phyloP scores from a whole-genome alignment of 1,140 invertebrate genomes.

The Galleria mellonella region DNA sequence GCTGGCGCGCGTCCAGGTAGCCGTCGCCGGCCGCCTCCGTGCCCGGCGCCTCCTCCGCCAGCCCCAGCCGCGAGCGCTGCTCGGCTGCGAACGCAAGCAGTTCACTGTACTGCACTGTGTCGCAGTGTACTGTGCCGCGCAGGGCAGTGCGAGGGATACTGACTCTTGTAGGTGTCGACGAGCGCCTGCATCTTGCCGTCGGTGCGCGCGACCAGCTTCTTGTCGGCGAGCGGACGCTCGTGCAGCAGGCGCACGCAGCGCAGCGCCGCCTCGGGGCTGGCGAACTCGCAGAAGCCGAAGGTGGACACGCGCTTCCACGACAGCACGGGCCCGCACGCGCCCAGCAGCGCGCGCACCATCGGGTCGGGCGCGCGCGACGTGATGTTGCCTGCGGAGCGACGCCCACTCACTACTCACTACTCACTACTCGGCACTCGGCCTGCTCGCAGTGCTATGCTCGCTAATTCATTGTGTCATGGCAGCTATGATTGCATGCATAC shows the following conservation, averaged over 20 bases:
- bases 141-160: constrained; percentile 17
- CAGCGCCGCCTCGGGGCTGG: constrained; percentile 95
- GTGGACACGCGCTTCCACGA: constrained; percentile 99
- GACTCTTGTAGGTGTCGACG: constrained; percentile 94
- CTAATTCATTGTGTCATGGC: too few species aligned
- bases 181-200: constrained; percentile 97
- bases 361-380: constrained; percentile 95
- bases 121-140: too few species aligned
- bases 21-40: constrained; percentile 79
- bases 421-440: too few species aligned
- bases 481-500: too few species aligned
- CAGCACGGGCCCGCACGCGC: constrained; percentile 92
- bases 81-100: constrained; percentile 29
- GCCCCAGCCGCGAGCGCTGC: constrained; percentile 47
- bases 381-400: constrained; percentile 88
- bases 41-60: constrained; percentile 60
- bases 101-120: constrained; percentile 2
- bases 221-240: constrained; percentile 94
- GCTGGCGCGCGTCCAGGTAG: constrained; percentile 89
- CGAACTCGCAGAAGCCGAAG: constrained; percentile 98
- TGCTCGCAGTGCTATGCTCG: too few species aligned
- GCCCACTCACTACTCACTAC: not conserved
- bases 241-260: constrained; percentile 95
- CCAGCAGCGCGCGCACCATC: constrained; percentile 94
- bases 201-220: constrained; percentile 96